Percentiles rank a stretch among this genome's conserved stretches.
phyloP scores from a whole-genome alignment of 2,113 vertebrate species.

The Antechinus stuartii region DNA sequence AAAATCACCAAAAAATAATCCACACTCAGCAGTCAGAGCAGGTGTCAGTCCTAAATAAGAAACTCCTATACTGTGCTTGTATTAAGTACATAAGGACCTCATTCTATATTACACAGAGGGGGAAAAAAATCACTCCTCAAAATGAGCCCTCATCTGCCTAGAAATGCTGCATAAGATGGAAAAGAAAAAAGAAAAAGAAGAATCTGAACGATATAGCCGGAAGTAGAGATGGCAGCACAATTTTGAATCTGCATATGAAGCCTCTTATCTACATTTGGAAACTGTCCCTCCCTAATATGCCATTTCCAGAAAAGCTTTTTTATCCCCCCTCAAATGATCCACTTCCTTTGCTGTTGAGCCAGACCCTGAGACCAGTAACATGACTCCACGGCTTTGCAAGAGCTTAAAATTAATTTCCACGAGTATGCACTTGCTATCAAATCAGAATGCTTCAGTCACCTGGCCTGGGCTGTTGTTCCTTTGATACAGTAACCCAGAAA shows the following conservation, averaged over 20 bases:
- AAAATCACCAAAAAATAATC: background rate
- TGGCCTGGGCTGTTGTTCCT: background rate
- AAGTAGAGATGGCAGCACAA: background rate
- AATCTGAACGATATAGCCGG: background rate
- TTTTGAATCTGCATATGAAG: conserved; percentile 16
- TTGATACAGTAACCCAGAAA: background rate
- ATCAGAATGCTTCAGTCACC: conserved; percentile 1
- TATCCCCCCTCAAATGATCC: background rate
- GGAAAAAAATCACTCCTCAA: background rate
- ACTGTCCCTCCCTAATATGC: background rate
- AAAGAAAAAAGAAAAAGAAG: background rate
- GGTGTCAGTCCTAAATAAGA: background rate
- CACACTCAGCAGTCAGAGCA: background rate
- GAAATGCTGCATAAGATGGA: background rate
- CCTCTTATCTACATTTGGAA: background rate
- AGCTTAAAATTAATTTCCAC: background rate
- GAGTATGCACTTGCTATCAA: background rate
- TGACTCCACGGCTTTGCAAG: background rate
- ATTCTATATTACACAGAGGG: background rate
- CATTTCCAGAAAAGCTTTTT: conserved; percentile 12
- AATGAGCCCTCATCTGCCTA: background rate
- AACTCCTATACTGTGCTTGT: background rate
- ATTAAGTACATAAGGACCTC: background rate
- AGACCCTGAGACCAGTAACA: background rate
- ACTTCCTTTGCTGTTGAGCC: background rate